Percentiles rank a stretch among this genome's conserved stretches.
Conservation (phyloP, 2,797 vertebrate genomes). For the Acanthiza pusilla region DNA sequence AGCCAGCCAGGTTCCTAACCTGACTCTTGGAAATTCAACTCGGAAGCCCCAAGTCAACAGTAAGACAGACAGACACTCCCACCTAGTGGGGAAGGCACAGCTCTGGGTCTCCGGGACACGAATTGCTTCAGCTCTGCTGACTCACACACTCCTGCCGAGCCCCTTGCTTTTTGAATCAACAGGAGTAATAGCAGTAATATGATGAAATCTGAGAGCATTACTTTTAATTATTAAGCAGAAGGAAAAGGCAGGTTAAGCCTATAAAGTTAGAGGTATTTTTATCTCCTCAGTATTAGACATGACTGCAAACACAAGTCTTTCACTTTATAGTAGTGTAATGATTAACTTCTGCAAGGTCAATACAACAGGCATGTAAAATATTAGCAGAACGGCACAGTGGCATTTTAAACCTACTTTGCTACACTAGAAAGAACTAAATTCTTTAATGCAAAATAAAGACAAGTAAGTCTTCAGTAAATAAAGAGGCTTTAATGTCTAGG, state of each 20-base stretch:
- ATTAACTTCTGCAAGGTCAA: background rate
- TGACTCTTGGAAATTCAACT: background rate
- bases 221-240: background rate
- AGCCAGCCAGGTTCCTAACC: background rate
- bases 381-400: background rate
- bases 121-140: background rate
- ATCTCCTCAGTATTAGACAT: background rate
- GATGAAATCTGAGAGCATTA: background rate
- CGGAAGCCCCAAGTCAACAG: accelerated
- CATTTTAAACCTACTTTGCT: background rate
- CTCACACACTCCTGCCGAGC: too few species aligned
- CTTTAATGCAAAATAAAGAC: background rate
- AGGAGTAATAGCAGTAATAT: background rate
- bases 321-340: background rate
- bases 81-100: constrained; percentile 9
- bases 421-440: background rate
- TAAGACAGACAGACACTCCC: background rate
- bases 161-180: background rate
- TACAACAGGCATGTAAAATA: background rate
- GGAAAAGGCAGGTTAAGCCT: background rate
- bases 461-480: background rate
- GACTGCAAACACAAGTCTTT: background rate
- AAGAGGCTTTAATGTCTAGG: background rate
- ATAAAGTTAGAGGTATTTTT: background rate
- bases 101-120: accelerated